Evolutionary conservation across 2,797 vertebrate genomes (phyloP), one percentile per base, ranked within the genome.

Genomic region (Dendrocincla fuliginosa): DNA sequence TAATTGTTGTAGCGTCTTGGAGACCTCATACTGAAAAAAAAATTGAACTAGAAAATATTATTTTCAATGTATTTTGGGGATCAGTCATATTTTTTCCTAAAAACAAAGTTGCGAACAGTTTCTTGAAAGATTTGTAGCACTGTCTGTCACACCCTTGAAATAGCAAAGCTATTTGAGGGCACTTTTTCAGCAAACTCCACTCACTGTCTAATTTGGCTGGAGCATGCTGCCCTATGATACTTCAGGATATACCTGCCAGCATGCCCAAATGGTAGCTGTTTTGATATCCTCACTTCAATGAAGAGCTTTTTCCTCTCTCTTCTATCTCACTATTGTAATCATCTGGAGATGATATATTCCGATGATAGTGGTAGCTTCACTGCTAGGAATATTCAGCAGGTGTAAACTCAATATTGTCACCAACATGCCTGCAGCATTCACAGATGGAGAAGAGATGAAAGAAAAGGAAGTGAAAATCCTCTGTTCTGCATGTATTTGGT

Each of bases 111-210:
- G 87, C 42, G 63, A 95, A 35, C 42, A 49, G 39, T 82, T 81
- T 63, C 78, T 84, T 95, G 83, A 78, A 91, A 91, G 77, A 59
- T 79, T 59, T 69, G 63, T 32, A 81, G 47, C 52, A n/a, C n/a
- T 82, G 77, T 30, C 41, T 61, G 18, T 81, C 70, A 56, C 63
- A 69, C 55, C 41, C 32, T 52, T 95, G 90, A 92, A 94, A 94
- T 52, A 96, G 63, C 49, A 82, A 41, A 46, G 46, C 82, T 96
- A 24, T 93, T 91, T 83, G 79, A 67, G 70, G 41, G 52, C 85
- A 73, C 85, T 90, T 93, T 87, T 92, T 84, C 92, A 89, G 50
- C 59, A 92, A 86, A 96, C 83, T 87, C 59, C 79, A 57, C 75
- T 41, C 50, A n/a, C 70, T 44, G 46, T 56, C 52, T 94, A 55